phyloP scores from a whole-genome alignment of 2,888 invertebrate species.

The Tiliacea aurago region DNA sequence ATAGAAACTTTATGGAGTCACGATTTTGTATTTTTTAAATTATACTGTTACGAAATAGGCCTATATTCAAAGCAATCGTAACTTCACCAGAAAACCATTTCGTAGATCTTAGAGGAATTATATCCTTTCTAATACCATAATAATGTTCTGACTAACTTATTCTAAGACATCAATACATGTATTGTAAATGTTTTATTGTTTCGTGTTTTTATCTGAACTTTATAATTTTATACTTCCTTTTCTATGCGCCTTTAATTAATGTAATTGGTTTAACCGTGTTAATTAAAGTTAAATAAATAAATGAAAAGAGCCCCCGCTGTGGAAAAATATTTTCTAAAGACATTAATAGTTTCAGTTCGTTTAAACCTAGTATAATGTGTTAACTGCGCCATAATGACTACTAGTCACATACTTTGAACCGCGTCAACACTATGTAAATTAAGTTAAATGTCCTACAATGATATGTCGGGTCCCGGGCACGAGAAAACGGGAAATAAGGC shows the following conservation, averaged over 20 bases:
- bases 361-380: conserved; percentile 15
- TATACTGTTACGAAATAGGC: neutral
- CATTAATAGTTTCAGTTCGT: neutral
- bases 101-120: neutral
- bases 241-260: too few relatives aligned
- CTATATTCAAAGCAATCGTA: too few relatives aligned
- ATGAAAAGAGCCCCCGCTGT: too few relatives aligned
- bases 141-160: neutral
- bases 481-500: conserved; percentile 48
- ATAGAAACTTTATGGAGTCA: neutral
- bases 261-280: too few relatives aligned
- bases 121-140: neutral
- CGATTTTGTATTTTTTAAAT: neutral
- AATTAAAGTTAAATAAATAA: too few relatives aligned
- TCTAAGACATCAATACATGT: conserved; percentile 1
- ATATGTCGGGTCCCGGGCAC: conserved; percentile 62
- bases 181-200: too few relatives aligned
- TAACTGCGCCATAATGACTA: conserved; percentile 38
- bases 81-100: neutral
- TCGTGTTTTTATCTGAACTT: too few relatives aligned
- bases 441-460: conserved; percentile 65
- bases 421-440: conserved; percentile 66
- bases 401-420: conserved; percentile 40
- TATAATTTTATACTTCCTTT: too few relatives aligned
- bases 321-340: too few relatives aligned